These are phyloP conservation scores for Actinemys pallida DNA, from an alignment of 2,113 vertebrate species.

Conservation along the genomic window DNA sequence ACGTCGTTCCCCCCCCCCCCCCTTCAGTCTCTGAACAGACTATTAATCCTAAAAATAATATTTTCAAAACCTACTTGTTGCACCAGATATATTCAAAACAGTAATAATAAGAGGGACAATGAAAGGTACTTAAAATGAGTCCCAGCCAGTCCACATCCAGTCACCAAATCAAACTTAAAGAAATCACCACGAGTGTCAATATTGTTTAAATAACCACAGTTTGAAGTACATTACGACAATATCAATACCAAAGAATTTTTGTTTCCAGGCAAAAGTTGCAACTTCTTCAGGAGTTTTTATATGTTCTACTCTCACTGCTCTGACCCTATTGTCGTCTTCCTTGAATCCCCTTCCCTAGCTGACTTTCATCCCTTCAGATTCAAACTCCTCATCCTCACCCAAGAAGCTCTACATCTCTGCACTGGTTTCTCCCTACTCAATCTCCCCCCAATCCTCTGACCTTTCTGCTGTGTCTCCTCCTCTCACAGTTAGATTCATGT, in stretches of 20 bases:
- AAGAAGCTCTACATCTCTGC: background rate
- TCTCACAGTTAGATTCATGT: background rate
- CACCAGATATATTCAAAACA: background rate
- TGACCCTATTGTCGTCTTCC: background rate
- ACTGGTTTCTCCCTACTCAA: background rate
- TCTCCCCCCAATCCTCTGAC: background rate
- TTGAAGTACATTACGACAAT: background rate
- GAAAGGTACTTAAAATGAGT: background rate
- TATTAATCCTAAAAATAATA: background rate
- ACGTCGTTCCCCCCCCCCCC: background rate
- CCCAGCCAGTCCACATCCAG: background rate
- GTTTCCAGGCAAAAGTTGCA: background rate
- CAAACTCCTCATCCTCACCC: background rate
- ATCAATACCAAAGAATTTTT: background rate
- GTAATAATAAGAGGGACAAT: background rate
- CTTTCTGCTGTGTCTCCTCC: background rate
- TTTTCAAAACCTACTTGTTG: background rate
- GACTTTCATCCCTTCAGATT: background rate
- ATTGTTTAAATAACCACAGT: background rate
- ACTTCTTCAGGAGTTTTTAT: background rate
- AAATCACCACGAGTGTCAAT: background rate
- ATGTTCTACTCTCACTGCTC: background rate
- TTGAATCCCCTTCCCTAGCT: background rate
- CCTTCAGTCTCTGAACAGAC: background rate
- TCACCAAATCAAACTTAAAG: background rate